Evolutionary conservation across 2,888 invertebrate species (phyloP).

Genomic region (Caenorhabditis macrosperma): DNA sequence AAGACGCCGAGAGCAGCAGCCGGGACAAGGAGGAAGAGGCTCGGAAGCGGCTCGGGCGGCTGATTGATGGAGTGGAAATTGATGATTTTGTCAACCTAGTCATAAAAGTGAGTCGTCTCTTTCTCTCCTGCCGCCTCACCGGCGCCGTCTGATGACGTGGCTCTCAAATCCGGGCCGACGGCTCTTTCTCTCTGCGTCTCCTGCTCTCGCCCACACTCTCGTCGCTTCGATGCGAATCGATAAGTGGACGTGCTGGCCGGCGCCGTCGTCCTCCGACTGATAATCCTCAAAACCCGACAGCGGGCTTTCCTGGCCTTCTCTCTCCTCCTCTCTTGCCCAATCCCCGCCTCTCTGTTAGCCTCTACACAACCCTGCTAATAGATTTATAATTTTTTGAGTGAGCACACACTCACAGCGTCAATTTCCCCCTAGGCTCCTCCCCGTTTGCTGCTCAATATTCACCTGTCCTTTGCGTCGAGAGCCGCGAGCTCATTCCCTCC

Average conservation of each 20-base stretch:
- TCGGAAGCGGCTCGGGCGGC: conserved; percentile 49
- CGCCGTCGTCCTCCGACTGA: conserved; percentile 32
- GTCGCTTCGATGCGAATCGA: conserved; percentile 43
- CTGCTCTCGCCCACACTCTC: conserved; percentile 12
- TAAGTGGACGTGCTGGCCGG: conserved; percentile 18
- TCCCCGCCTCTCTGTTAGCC: conserved; percentile 21
- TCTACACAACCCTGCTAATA: conserved; percentile 44
- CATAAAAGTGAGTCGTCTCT: conserved; percentile 61
- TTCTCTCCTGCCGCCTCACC: conserved; percentile 3
- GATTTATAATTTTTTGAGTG: conserved; percentile 43
- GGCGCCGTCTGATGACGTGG: conserved; percentile 1
- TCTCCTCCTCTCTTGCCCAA: conserved; percentile 28
- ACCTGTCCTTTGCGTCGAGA: conserved; percentile 27
- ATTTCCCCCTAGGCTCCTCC: conserved; percentile 1
- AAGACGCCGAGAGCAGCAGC: conserved; percentile 14
- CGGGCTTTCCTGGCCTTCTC: conserved; percentile 33
- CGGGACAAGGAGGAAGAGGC: conserved; percentile 24
- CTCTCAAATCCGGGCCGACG: conserved; percentile 24
- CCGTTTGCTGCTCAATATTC: conserved; percentile 4
- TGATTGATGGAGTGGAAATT: conserved; percentile 69
- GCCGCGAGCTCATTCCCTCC: not conserved
- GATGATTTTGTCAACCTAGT: conserved; percentile 69
- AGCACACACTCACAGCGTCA: too few relatives aligned
- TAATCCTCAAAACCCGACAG: conserved; percentile 31
- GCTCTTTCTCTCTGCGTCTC: conserved; percentile 7